These are phyloP conservation scores for Dendropsophus ebraccatus DNA, from an alignment of 2,113 vertebrate genomes.

Conservation along the genomic window DNA sequence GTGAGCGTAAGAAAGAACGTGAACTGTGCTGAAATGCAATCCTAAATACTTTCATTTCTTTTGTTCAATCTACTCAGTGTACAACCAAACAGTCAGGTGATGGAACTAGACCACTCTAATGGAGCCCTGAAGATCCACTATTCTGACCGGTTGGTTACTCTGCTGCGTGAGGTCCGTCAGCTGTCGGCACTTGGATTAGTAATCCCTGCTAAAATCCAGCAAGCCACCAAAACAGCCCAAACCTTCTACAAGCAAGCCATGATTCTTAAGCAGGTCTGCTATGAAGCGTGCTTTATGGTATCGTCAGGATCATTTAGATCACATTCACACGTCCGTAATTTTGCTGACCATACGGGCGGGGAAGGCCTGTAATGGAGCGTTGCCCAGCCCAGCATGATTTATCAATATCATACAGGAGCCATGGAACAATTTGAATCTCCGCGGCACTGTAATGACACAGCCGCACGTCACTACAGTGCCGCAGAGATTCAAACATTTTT, in stretches of 20 bases:
- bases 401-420: too few species aligned
- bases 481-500: too few species aligned
- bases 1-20: too few species aligned
- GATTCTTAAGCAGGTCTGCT: slow-evolving; percentile 88
- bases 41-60: neutral
- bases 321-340: too few species aligned
- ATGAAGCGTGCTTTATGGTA: neutral
- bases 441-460: too few species aligned
- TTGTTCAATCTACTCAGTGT: slow-evolving; percentile 72
- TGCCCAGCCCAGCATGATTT: too few species aligned
- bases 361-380: too few species aligned
- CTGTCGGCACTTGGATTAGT: slow-evolving; percentile 90
- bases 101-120: slow-evolving; percentile 89
- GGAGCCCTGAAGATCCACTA: slow-evolving; percentile 91
- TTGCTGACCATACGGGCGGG: too few species aligned
- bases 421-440: too few species aligned
- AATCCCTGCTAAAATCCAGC: slow-evolving; percentile 90
- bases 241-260: slow-evolving; percentile 94
- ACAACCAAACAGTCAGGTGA: slow-evolving; percentile 87
- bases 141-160: slow-evolving; percentile 88
- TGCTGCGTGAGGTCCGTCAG: slow-evolving; percentile 92
- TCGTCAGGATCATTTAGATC: neutral
- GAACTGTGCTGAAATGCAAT: neutral
- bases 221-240: slow-evolving; percentile 83
- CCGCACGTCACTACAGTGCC: too few species aligned